phyloP scores from a whole-genome alignment of 2,888 invertebrate genomes.

The Stegophylla sp. region DNA sequence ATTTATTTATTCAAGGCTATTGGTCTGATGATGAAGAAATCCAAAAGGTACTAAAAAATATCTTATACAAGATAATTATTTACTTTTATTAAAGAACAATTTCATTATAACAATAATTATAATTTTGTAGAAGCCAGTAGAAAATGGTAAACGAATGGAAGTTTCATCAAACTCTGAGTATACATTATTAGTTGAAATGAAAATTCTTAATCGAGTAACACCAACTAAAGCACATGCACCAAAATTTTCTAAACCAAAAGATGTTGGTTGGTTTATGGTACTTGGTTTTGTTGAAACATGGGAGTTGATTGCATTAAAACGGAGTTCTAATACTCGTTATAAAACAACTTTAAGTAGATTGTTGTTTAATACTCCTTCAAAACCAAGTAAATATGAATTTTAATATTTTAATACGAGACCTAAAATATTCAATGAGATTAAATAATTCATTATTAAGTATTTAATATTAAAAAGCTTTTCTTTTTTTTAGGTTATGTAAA shows the following conservation, averaged over 20 bases:
- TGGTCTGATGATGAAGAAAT: conserved; percentile 62
- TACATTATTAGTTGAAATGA: conserved; percentile 70
- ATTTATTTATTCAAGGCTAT: conserved; percentile 70
- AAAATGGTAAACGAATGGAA: conserved; percentile 35
- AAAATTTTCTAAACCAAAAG: conserved; percentile 89
- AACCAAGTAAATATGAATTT: conserved; percentile 30
- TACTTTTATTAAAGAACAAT: neutral
- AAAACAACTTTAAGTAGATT: conserved; percentile 35
- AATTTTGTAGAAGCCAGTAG: conserved; percentile 21
- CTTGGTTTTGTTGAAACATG: conserved; percentile 76
- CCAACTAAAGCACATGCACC: conserved; percentile 77
- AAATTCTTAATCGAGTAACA: conserved; percentile 68
- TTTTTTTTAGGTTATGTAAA: conserved; percentile 73
- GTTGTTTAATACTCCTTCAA: conserved; percentile 36
- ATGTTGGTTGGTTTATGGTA: conserved; percentile 93
- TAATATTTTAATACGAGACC: neutral
- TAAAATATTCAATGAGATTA: neutral
- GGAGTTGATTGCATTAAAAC: conserved; percentile 83
- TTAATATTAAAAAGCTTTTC: conserved; percentile 46
- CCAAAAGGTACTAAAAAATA: conserved; percentile 60
- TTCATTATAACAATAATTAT: neutral
- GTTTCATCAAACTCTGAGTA: conserved; percentile 74
- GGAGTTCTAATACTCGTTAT: conserved; percentile 65
- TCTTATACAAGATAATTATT: neutral
- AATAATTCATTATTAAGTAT: neutral